phyloP scores from a whole-genome alignment of 2,888 invertebrate genomes.

The Tineola bisselliella region DNA sequence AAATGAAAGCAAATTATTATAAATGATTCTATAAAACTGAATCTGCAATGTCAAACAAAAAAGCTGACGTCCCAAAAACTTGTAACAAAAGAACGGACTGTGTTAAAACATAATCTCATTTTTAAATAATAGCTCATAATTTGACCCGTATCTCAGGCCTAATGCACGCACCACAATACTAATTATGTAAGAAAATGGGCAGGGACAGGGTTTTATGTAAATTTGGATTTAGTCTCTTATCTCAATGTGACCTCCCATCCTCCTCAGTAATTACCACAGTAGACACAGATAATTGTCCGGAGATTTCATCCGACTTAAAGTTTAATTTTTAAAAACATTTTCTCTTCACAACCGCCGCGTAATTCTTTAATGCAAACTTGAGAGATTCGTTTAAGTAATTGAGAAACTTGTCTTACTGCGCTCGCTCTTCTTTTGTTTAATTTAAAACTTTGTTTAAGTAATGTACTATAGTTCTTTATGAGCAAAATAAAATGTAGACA shows the following conservation, averaged over 20 bases:
- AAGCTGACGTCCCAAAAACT: neutral
- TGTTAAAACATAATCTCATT: neutral
- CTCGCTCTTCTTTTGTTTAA: neutral
- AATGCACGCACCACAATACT: slow-evolving; percentile 18
- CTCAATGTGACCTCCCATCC: slow-evolving; percentile 25
- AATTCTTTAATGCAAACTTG: neutral
- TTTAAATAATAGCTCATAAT: neutral
- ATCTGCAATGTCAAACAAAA: neutral
- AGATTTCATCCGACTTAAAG: slow-evolving; percentile 28
- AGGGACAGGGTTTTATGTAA: slow-evolving; percentile 25
- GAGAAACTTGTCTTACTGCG: neutral
- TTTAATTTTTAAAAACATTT: slow-evolving; percentile 23
- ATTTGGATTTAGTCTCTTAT: slow-evolving; percentile 32
- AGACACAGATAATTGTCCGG: slow-evolving; percentile 42
- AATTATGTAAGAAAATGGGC: slow-evolving; percentile 25
- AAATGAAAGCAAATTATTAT: too few relatives aligned
- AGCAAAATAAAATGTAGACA: neutral
- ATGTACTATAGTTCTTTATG: neutral
- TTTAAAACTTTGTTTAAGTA: neutral
- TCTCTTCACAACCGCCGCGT: neutral
- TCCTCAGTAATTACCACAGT: slow-evolving; percentile 38
- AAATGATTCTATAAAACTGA: neutral
- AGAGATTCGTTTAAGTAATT: neutral
- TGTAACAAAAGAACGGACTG: neutral
- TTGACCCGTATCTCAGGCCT: slow-evolving; percentile 16